Percentiles rank a stretch among this genome's conserved stretches.
Conservation (phyloP, 2,888 invertebrate species). For the Smittia sp. region DNA sequence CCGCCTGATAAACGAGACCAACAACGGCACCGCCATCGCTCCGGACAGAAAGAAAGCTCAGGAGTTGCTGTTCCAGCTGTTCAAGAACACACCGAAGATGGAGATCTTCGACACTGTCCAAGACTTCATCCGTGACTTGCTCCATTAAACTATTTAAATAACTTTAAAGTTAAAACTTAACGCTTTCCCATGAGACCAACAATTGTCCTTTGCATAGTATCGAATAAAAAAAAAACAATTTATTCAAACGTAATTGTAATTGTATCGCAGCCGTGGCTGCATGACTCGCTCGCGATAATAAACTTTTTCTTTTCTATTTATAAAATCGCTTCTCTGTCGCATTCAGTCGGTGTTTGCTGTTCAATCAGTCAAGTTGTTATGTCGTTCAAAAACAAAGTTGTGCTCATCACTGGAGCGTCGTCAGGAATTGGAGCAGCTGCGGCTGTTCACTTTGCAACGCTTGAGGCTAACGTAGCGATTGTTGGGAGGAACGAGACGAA, state of each 20-base stretch:
- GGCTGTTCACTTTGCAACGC: constrained; percentile 61
- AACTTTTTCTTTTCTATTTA: too few relatives aligned
- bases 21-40: not conserved
- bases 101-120: constrained; percentile 30
- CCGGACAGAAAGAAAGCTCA: constrained; percentile 1
- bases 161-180: too few relatives aligned
- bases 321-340: too few relatives aligned
- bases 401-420: constrained; percentile 61
- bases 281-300: too few relatives aligned
- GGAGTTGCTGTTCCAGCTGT: not conserved
- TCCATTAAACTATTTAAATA: too few relatives aligned
- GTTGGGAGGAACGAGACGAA: constrained; percentile 61
- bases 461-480: constrained; percentile 59
- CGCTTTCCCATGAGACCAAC: too few relatives aligned
- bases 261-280: too few relatives aligned
- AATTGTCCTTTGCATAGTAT: too few relatives aligned
- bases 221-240: too few relatives aligned
- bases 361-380: not conserved
- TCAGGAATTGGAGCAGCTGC: constrained; percentile 68
- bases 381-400: constrained; percentile 56
- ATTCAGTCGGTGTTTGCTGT: too few relatives aligned
- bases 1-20: constrained; percentile 3
- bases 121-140: constrained; percentile 12
- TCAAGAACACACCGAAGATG: not conserved
- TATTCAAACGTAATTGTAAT: too few relatives aligned